Percentiles rank a stretch among this genome's conserved stretches.
Evolutionary conservation across 35 echinoderm and acorn worm genomes (phyloP).

Genomic region (Lytechinus variegatus): DNA sequence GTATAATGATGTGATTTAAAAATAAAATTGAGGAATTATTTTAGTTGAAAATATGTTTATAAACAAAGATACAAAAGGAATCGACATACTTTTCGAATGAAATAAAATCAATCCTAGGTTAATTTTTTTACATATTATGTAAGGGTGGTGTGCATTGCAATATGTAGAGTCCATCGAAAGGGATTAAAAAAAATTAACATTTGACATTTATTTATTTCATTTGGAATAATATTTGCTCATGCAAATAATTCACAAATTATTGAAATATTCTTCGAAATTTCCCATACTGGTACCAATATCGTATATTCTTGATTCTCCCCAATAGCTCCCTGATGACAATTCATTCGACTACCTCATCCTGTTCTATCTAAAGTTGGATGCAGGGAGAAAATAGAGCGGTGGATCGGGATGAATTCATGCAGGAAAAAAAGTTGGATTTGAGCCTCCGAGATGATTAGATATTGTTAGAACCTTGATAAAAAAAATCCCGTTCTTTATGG

Average conservation of each 20-base stretch:
- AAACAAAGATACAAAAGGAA: too few relatives aligned
- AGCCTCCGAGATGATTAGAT: neutral
- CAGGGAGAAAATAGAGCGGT: neutral
- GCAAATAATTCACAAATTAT: neutral
- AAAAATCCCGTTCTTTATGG: neutral
- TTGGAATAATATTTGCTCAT: neutral
- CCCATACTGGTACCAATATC: neutral
- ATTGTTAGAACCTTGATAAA: neutral
- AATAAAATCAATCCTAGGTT: too few relatives aligned
- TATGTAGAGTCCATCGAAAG: too few relatives aligned
- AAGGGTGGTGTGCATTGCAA: too few relatives aligned
- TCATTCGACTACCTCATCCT: neutral
- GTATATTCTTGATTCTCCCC: too few relatives aligned
- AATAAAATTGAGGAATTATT: too few relatives aligned
- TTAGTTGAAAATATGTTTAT: too few relatives aligned
- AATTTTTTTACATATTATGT: too few relatives aligned
- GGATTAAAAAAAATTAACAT: too few relatives aligned
- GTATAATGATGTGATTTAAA: too few relatives aligned
- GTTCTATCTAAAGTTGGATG: neutral
- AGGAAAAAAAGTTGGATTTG: neutral
- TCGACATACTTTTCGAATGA: too few relatives aligned
- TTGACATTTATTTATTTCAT: too few relatives aligned
- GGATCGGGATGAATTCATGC: neutral
- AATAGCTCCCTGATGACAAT: neutral
- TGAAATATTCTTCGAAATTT: neutral